Evolutionary conservation across 53 echinoderm and acorn worm species (phyloP), one percentile per base, ranked within the genome.

Genomic region (Echinarachnius parma): DNA sequence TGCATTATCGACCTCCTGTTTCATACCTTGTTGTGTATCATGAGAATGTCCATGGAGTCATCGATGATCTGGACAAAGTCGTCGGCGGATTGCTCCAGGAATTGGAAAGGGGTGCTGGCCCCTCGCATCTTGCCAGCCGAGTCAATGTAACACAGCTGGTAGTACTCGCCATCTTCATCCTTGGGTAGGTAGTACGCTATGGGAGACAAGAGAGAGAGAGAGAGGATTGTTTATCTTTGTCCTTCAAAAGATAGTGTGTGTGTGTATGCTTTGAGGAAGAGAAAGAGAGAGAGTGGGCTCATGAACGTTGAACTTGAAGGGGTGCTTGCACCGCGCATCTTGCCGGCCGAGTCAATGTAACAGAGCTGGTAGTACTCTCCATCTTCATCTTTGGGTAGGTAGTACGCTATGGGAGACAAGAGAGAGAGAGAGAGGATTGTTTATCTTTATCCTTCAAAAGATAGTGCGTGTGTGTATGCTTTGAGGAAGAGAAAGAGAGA

Each of bases 81-180:
- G 0, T 91, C 96, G 16, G 84, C 79, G 28, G 96, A 75, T n/a
- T 79, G 69, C 46, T 78, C 75, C 18, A 86, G 77, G 55, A 95
- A 95, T 77, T 90, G 91, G 80, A 95, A 95, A 2, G 96, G 96
- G 14, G 90, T 90, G 76, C 90, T 91, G 56, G 90, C 90, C 5
- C 90, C 96, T 10, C 84, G 79, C 87, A 90, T 90, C 81, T 95
- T 90, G 53, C 96, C 96, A 39, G 57, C 23, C 0, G 81, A 79
- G 62, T 95, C 89, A n/a, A 95, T 90, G 82, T 85, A 95, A 44
- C 86, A 87, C 69, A 95, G 91, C 82, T 95, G 96, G 77, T 95
- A 95, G 75, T 91, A 95, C 69, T 95, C 96, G 5, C 96, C 90
- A 74, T 95, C 96, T 34, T 95, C 96, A 44, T 95, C 90, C 66